phyloP scores from a whole-genome alignment of 1,140 invertebrate species.

The Cylas formicarius region DNA sequence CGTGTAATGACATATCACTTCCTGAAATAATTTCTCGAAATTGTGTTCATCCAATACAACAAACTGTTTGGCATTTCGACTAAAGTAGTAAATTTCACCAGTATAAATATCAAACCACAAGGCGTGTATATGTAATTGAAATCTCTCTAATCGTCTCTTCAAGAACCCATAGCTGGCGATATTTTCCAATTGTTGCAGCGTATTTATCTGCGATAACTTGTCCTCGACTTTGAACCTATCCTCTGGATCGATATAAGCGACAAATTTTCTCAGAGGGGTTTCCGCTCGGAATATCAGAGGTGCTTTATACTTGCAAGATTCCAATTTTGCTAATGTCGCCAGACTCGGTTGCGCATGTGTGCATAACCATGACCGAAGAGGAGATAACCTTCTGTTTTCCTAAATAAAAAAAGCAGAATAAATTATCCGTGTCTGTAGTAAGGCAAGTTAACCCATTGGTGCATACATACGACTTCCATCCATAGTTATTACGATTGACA shows the following conservation, averaged over 20 bases:
- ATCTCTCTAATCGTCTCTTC: conserved; percentile 69
- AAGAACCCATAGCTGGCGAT: conserved; percentile 91
- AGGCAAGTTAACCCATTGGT: too few species aligned
- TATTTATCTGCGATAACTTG: conserved; percentile 92
- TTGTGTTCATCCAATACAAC: conserved; percentile 76
- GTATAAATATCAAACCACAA: conserved; percentile 97
- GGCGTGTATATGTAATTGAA: conserved; percentile 84
- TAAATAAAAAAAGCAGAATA: conserved; percentile 38
- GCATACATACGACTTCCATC: too few species aligned
- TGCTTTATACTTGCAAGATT: conserved; percentile 58
- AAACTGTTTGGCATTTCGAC: conserved; percentile 73
- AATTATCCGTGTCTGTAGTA: not conserved
- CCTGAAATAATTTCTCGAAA: conserved; percentile 63
- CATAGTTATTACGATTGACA: too few species aligned
- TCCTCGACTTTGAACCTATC: conserved; percentile 83
- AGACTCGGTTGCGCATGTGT: conserved; percentile 77
- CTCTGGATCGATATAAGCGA: conserved; percentile 91
- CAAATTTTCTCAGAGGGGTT: conserved; percentile 77
- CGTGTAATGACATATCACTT: conserved; percentile 75
- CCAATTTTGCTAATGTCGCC: conserved; percentile 72
- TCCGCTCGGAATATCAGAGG: conserved; percentile 81
- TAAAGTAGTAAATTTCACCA: conserved; percentile 92
- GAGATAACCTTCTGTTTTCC: conserved; percentile 75
- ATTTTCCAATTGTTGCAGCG: conserved; percentile 89
- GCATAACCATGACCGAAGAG: conserved; percentile 85